Evolutionary conservation across 1,140 invertebrate species (phyloP), one percentile per base, ranked within the genome.

Genomic region (Elymnias hypermnestra): DNA sequence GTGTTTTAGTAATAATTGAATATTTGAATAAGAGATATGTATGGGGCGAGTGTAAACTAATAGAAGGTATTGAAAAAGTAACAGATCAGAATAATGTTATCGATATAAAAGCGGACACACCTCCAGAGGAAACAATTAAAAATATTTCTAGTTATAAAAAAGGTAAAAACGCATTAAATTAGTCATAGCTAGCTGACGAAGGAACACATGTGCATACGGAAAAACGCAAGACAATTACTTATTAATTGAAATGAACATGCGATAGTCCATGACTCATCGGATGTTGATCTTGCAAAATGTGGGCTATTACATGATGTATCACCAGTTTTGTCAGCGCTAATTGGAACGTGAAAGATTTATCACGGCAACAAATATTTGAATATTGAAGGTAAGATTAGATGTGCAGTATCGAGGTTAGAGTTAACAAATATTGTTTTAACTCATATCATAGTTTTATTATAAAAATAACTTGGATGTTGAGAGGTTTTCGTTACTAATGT

Each of bases 331-430:
- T 38, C 40, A 26, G 29, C 7, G 19, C 17, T 36, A 44, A 49
- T 49, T 55, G 41, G 45, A 21, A 40, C 46, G 23, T 22, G n/a
- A 25, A 44, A 26, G 36, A 49, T 50, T 50, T 55, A 55, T 45
- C 53, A 26, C 38, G 13, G 10, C 5, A 10, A 10, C 23, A 46
- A 52, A 55, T 55, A 42, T 50, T 55, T 50, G 37, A 22, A 22
- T 41, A 55, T 41, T 41, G 37, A 46, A 33, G 29, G 26, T 40
- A 22, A 53, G 25, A 37, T 43, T 36, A 43, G 12, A 25, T 25
- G 8, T 29, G 18, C 17, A 6, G 19, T 21, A 36, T 41, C 19
- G 38, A 18, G 25, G 25, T 41, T 29, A 10, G 12, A 22, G 9
- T 9, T 29, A 23, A 26, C 7, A 41, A 41, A 41, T 29, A 12